These are phyloP conservation scores for Catocala nupta DNA, from an alignment of 2,888 invertebrate species.

Conservation along the genomic window DNA sequence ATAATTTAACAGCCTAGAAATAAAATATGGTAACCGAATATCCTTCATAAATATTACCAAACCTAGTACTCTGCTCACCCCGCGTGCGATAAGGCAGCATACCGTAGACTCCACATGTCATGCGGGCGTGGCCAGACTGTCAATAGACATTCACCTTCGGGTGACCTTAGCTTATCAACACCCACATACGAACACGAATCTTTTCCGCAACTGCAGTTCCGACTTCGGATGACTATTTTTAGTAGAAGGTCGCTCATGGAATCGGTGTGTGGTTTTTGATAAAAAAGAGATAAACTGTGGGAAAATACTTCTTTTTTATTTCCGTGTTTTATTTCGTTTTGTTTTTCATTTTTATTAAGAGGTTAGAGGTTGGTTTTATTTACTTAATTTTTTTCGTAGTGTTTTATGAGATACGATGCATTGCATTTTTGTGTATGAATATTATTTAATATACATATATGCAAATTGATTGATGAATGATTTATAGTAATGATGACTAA, in stretches of 20 bases:
- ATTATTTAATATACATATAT: no score
- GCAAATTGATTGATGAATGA: no score
- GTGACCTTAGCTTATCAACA: conserved; percentile 38
- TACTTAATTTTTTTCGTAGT: no score
- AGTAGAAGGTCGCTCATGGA: conserved; percentile 38
- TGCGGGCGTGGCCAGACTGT: conserved; percentile 32
- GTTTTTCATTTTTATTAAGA: no score
- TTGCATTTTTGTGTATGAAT: no score
- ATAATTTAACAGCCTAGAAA: no score
- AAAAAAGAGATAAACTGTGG: conserved; percentile 18
- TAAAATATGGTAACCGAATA: no score
- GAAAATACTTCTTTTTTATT: conserved; percentile 4
- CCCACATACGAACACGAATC: conserved; percentile 42
- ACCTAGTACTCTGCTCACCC: neutral
- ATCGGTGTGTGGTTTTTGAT: conserved; percentile 16
- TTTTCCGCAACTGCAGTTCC: conserved; percentile 55
- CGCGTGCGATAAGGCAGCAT: conserved; percentile 1
- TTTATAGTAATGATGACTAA: no score
- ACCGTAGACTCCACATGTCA: neutral
- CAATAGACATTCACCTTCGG: conserved; percentile 34
- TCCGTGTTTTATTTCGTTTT: no score
- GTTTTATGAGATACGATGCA: no score
- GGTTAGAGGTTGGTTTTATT: no score
- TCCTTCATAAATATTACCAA: no score
- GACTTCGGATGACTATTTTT: conserved; percentile 52